These are phyloP conservation scores for Gerris lacustris DNA, from an alignment of 2,888 invertebrate genomes.

Conservation along the genomic window DNA sequence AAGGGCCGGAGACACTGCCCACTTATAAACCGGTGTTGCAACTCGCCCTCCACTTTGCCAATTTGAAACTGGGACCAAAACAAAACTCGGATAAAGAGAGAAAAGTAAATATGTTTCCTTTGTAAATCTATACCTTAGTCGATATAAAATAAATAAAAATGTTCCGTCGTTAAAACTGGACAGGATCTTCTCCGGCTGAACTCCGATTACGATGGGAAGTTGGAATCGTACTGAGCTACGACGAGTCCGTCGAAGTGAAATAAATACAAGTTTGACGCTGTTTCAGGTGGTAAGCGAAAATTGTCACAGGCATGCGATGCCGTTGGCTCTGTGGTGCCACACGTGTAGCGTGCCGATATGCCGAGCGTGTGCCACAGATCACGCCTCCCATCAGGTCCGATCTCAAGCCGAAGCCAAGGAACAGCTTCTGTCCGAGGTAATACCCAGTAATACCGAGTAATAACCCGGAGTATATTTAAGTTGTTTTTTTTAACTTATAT, in stretches of 20 bases:
- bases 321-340: constrained; percentile 56
- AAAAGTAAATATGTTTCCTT: constrained; percentile 34
- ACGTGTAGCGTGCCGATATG: constrained; percentile 52
- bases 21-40: constrained; percentile 55
- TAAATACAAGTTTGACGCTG: background rate
- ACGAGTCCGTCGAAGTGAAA: no score
- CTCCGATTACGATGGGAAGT: no score
- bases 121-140: background rate
- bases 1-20: constrained; percentile 53
- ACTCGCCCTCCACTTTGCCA: constrained; percentile 50
- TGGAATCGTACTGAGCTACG: no score
- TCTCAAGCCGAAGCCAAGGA: constrained; percentile 55
- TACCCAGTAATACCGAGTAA: no score
- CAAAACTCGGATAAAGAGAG: constrained; percentile 39
- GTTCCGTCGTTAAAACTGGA: no score
- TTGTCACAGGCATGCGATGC: constrained; percentile 60
- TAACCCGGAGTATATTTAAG: no score
- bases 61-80: constrained; percentile 42
- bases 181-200: no score
- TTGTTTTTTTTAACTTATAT: background rate
- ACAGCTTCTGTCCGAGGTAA: constrained; percentile 48
- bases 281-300: constrained; percentile 41
- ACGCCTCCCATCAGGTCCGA: constrained; percentile 54
- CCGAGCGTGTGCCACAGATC: constrained; percentile 54
- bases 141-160: no score